Base-by-base conservation (phyloP, 2,888 invertebrate species). In the Melolontha melolontha region DNA sequence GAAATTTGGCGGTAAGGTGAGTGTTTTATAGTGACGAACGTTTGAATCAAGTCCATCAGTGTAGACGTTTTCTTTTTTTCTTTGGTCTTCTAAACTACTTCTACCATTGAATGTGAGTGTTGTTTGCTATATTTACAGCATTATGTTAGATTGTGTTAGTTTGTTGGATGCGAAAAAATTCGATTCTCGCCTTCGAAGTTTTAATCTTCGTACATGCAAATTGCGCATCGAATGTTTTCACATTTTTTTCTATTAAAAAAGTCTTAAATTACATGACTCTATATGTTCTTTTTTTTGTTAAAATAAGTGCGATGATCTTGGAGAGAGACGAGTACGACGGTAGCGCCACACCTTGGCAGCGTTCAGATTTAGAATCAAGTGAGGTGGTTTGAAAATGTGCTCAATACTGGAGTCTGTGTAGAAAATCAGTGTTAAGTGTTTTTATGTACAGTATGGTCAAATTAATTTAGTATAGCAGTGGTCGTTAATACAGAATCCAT, bases 351-450 rank as follows among this genome's bases (percentile, higher is more conserved):
- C 72, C 74, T 67, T 59, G 6, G 66, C 74, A 72, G 71, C 76
- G 74, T 75, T 74, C 74, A 77, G 75, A 76, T 77, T 83, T 83
- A 83, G 80, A 83, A 83, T 83, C 83, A 83, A 81, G 83, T 83
- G 80, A 83, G 82, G 79, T 81, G 81, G 77, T 83, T 83, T 82
- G 82, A 81, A 80, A 83, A 83, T 79, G 83, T 83, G 83, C 83
- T 83, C 78, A 83, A 80, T 77, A 82, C 82, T 73, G 82, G 83
- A 80, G 82, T 81, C 83, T 82, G 82, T 82, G 83, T 82, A 81
- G 79, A 79, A 81, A 81, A 81, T 77, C 75, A 77, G 81, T 81
- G 81, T 81, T 64, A 75, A 81, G 82, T 81, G 81, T 80, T 71
- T 71, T 74, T 79, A 78, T 79, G 77, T 81, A 77, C 78, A 78